Evolutionary conservation across 2,797 vertebrate genomes (phyloP).

Genomic region (Scolopax bukidnonensis): DNA sequence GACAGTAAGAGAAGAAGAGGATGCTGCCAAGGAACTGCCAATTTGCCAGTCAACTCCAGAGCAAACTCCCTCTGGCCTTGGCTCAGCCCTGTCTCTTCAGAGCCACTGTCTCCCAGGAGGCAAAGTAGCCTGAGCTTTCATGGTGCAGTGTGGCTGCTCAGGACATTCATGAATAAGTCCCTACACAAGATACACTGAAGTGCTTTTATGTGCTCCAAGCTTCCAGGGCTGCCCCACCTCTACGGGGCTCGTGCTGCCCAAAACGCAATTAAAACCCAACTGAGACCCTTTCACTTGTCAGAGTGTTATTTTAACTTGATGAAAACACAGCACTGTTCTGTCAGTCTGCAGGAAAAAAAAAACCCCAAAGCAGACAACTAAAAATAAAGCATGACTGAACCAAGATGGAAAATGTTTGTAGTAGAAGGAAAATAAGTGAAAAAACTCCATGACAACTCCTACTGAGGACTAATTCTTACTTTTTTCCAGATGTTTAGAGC

Average conservation of each 20-base stretch:
- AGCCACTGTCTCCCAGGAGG: neutral
- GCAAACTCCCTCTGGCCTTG: neutral
- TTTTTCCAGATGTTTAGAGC: conserved; percentile 77
- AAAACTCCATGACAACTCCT: conserved; percentile 51
- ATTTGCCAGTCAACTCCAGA: neutral
- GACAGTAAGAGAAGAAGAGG: neutral
- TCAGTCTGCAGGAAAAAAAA: neutral
- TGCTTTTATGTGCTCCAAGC: neutral
- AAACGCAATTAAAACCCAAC: neutral
- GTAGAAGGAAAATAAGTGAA: conserved; percentile 51
- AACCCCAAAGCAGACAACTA: neutral
- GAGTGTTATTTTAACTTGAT: neutral
- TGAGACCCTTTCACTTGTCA: neutral
- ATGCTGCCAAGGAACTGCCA: neutral
- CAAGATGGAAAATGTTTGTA: conserved; percentile 62
- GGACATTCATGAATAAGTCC: neutral
- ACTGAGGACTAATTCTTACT: conserved; percentile 45
- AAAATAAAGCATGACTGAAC: conserved; percentile 62
- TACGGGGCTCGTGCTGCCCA: neutral
- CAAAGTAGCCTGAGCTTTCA: neutral
- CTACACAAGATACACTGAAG: neutral
- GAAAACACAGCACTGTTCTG: neutral
- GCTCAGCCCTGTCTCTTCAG: neutral
- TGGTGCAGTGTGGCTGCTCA: neutral
- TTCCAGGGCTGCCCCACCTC: neutral